phyloP scores from a whole-genome alignment of 1,140 invertebrate genomes.

The Lordiphosa mommai region DNA sequence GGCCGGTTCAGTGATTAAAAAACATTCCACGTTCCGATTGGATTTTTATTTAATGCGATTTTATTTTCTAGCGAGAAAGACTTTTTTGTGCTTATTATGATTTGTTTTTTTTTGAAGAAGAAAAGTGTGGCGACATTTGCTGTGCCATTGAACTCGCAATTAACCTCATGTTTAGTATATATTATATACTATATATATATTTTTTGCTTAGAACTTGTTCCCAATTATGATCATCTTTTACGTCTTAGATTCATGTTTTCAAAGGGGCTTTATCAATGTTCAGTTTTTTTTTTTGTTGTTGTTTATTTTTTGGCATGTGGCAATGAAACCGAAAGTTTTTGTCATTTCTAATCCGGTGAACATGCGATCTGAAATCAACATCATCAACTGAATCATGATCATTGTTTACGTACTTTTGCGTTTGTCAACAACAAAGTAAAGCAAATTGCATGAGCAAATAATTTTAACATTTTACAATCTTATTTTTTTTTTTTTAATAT shows the following conservation, averaged over 20 bases:
- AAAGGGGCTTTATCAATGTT: conserved; percentile 2
- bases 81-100: not conserved
- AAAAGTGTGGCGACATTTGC: not conserved
- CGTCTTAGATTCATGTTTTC: not conserved
- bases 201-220: not conserved
- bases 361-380: not conserved
- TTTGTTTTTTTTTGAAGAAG: not conserved
- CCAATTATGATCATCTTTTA: not conserved
- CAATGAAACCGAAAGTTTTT: conserved; percentile 8
- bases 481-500: too few species aligned
- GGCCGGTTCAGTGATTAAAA: conserved; percentile 34
- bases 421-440: too few species aligned
- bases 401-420: not conserved
- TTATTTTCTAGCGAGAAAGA: conserved; percentile 50
- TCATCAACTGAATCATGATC: not conserved
- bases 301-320: not conserved
- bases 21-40: conserved; percentile 38
- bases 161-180: conserved; percentile 6
- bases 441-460: too few species aligned
- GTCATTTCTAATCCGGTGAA: conserved; percentile 7
- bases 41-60: conserved; percentile 53
- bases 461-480: too few species aligned
- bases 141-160: conserved; percentile 13
- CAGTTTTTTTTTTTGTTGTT: not conserved
- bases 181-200: not conserved